A percentile compares a stretch with the other conserved stretches of the same genome.
Evolutionary conservation across 2,888 invertebrate species (phyloP).

Genomic region (Tenthredo livida): DNA sequence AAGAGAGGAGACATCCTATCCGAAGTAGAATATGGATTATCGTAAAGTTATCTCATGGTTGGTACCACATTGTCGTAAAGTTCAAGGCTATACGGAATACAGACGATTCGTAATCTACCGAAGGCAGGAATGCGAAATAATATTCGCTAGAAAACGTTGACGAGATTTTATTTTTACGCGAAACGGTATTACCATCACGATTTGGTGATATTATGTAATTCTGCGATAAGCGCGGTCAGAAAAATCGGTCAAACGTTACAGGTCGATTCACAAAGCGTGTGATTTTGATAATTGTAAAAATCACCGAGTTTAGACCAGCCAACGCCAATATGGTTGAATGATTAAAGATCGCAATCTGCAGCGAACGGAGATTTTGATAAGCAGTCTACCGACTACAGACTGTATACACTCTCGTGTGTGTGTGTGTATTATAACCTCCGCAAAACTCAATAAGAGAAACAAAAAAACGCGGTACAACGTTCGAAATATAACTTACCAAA

Average conservation of each 20-base stretch:
- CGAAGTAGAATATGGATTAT: background rate
- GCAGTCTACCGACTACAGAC: background rate
- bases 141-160: background rate
- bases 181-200: background rate
- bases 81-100: background rate
- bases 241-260: background rate
- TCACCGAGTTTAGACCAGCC: background rate
- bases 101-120: background rate
- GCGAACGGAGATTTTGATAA: background rate
- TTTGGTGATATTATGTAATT: background rate
- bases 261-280: background rate
- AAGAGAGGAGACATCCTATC: background rate
- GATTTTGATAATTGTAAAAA: background rate
- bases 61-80: background rate
- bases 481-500: slow-evolving; percentile 81
- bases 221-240: background rate
- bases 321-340: background rate
- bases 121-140: background rate
- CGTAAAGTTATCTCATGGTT: background rate
- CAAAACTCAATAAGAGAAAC: background rate
- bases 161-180: background rate
- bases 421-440: slow-evolving; percentile 2
- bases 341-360: background rate
- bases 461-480: background rate
- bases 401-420: background rate